Conservation (phyloP, 2,113 vertebrate genomes). For the Callopanchax toddi region DNA sequence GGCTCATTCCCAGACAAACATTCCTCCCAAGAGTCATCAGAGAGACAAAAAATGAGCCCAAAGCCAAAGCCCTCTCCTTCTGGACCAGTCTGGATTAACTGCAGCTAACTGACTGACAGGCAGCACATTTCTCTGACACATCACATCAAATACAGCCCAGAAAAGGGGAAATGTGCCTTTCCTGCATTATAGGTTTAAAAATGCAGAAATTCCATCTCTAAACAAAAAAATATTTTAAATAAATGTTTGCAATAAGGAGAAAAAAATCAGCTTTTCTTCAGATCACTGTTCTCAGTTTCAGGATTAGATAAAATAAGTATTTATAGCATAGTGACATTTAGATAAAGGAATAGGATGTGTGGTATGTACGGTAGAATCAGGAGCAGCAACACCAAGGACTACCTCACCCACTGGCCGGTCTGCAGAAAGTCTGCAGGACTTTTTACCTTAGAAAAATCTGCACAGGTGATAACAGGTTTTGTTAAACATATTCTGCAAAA, state of each 20-base stretch:
- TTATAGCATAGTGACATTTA: slow-evolving; percentile 70
- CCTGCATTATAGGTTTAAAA: neutral
- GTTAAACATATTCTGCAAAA: neutral
- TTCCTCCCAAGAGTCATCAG: slow-evolving; percentile 52
- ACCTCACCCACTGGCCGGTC: slow-evolving; percentile 39
- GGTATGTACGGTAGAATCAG: slow-evolving; percentile 47
- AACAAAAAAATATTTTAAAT: neutral
- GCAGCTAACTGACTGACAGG: slow-evolving; percentile 1
- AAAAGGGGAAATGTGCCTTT: neutral
- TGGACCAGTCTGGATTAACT: slow-evolving; percentile 12
- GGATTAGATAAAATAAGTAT: slow-evolving; percentile 57
- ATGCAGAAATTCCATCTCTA: neutral
- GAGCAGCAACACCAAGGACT: slow-evolving; percentile 42
- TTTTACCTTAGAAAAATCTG: slow-evolving; percentile 7
- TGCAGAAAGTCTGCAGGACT: slow-evolving; percentile 20
- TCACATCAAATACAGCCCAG: slow-evolving; percentile 12
- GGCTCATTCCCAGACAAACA: slow-evolving; percentile 62
- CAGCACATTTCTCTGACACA: slow-evolving; percentile 28
- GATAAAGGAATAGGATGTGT: slow-evolving; percentile 53
- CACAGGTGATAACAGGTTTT: neutral
- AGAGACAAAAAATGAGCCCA: slow-evolving; percentile 24
- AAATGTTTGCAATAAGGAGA: neutral
- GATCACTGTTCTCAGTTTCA: slow-evolving; percentile 18
- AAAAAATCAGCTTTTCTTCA: slow-evolving; percentile 4
- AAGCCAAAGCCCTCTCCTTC: slow-evolving; percentile 16